These are phyloP conservation scores for Sympetrum striolatum DNA, from an alignment of 2,888 invertebrate genomes.

Conservation along the genomic window DNA sequence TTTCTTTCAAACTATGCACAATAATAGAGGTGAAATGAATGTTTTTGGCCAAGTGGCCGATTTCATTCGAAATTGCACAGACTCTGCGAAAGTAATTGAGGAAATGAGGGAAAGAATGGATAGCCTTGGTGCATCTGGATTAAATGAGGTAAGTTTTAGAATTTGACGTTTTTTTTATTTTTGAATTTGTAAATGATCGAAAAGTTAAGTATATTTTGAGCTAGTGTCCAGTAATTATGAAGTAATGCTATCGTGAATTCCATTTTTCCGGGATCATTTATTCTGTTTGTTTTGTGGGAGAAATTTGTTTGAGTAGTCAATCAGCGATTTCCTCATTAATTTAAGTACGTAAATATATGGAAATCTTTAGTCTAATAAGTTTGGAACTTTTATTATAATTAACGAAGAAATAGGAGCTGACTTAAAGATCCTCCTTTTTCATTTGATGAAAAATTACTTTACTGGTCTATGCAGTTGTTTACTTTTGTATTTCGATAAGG, in stretches of 20 bases:
- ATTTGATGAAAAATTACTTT: no score
- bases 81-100: slow-evolving; percentile 65
- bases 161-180: background rate
- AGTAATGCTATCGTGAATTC: background rate
- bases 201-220: no score
- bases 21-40: slow-evolving; percentile 56
- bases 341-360: no score
- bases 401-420: no score
- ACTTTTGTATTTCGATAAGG: no score
- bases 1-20: slow-evolving; percentile 51
- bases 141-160: background rate
- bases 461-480: no score
- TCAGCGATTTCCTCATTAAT: no score
- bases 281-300: background rate
- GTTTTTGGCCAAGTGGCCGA: slow-evolving; percentile 69
- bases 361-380: no score
- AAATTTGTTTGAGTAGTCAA: no score
- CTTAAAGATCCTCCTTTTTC: no score
- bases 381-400: no score
- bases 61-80: slow-evolving; percentile 70
- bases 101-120: slow-evolving; percentile 57
- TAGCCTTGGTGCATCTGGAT: slow-evolving; percentile 49
- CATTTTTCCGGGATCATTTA: background rate
- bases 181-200: no score
- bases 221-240: background rate